A percentile compares a stretch with the other conserved stretches of the same genome.
Evolutionary conservation across 2,797 vertebrate species (phyloP).

Genomic region (Sebastes goodei): DNA sequence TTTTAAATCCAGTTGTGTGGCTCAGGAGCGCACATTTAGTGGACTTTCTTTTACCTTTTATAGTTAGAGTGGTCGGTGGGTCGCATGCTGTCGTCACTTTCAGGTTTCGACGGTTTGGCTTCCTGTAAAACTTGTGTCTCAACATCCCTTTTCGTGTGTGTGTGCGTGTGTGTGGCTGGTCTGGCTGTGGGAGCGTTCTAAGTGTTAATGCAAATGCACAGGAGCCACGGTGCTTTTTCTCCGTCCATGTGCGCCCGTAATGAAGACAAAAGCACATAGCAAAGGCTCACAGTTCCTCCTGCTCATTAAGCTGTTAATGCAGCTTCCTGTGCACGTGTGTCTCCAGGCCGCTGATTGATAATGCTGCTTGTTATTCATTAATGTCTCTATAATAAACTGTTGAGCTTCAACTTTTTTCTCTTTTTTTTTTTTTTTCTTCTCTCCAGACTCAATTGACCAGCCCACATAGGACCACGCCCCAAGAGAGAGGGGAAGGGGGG

Average conservation of each 20-base stretch:
- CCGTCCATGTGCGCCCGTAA: conserved; percentile 20
- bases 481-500: conserved; percentile 36
- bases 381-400: conserved; percentile 59
- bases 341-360: conserved; percentile 74
- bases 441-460: conserved; percentile 64
- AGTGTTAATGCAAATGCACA: conserved; percentile 47
- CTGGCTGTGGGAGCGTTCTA: conserved; percentile 16
- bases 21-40: conserved; percentile 9
- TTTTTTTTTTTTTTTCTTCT: not conserved
- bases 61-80: not conserved
- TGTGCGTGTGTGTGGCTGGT: not conserved
- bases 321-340: conserved; percentile 67
- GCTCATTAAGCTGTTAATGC: conserved; percentile 69
- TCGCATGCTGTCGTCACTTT: conserved; percentile 18
- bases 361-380: conserved; percentile 65
- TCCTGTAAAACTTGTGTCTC: conserved; percentile 66
- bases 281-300: conserved; percentile 41
- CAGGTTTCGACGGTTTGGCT: conserved; percentile 45
- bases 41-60: conserved; percentile 7
- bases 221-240: conserved; percentile 29
- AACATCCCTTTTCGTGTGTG: conserved; percentile 42
- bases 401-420: conserved; percentile 55
- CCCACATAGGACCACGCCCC: conserved; percentile 45
- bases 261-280: conserved; percentile 63
- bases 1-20: conserved; percentile 23